Conservation (phyloP, 2,797 vertebrate genomes). For the Enteromius trimaculatus region DNA sequence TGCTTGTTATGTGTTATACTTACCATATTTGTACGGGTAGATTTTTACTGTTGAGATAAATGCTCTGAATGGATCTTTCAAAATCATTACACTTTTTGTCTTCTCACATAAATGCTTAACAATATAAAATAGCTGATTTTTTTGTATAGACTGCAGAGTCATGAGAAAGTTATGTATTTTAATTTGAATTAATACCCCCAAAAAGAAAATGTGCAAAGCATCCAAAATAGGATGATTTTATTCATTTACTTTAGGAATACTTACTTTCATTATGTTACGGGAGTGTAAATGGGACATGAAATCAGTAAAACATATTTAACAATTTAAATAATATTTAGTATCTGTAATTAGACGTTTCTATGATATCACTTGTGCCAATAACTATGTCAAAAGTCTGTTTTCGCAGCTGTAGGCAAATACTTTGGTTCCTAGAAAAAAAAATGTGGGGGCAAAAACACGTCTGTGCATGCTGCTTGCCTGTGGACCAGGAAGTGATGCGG, state of each 20-base stretch:
- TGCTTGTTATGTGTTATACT: not conserved
- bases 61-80: not conserved
- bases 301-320: not conserved
- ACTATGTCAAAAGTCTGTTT: not conserved
- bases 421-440: not conserved
- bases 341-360: not conserved
- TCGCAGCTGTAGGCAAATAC: constrained; percentile 36
- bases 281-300: not conserved
- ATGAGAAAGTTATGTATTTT: not conserved
- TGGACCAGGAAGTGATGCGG: constrained; percentile 54
- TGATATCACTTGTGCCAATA: not conserved
- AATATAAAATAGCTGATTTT: not conserved
- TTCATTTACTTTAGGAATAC: not conserved
- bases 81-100: not conserved
- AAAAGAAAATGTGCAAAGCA: not conserved
- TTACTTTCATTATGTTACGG: not conserved
- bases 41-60: not conserved
- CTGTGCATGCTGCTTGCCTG: constrained; percentile 44
- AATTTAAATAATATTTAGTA: not conserved
- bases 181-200: not conserved
- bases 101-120: not conserved
- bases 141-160: not conserved
- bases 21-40: too few species aligned
- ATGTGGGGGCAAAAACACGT: constrained; percentile 15
- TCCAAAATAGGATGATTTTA: not conserved